Base-by-base conservation (phyloP, 30 jellyfish, hydroid and myxozoan genomes). In the Cassiopea xamachana region DNA sequence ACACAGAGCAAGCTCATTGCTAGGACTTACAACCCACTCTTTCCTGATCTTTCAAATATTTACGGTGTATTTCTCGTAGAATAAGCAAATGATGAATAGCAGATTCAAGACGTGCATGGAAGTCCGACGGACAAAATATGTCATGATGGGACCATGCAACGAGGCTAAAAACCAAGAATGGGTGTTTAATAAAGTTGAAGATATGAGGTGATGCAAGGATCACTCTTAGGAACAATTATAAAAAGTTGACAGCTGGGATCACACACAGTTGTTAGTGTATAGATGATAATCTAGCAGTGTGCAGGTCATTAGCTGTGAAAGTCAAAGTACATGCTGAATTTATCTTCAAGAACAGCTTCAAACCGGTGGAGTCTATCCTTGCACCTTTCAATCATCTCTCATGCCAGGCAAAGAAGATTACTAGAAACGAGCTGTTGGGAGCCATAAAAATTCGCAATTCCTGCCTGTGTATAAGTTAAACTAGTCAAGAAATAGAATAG, bases 101-200 rank as follows among this genome's bases (percentile, higher is more conserved):
- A 92, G 97, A 69, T 84, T 83, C 62, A 92, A 95, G 58, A 75
- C 46, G 72, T 95, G 99, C 80, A 72, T 95, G 95, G 98, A 95
- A 82, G 86, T 95, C 1, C 80, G 87, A 67, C 84, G 94, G 69
- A 87, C 92, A 64, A 95, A 91, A 62, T 91, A 86, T 71, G 95
- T 92, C 3, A 90, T 83, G 88, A 87, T 90, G 87, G 98, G 98
- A 58, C 91, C 90, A 58, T 95, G 99, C 88, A 60, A 70, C n/a
- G 93, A 83, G 48, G 94, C 79, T 45, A 87, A 95, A 64, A 79
- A 55, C 17, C 99, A 95, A 82, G 89, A 95, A 75, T 95, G 99
- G 99, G 78, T 81, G 64, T 95, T 91, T 62, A 91, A 92, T 55
- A 95, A 95, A 92, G 95, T 95, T 45, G 99, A 95, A 48, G 99